Base-by-base conservation (phyloP, 2,888 invertebrate genomes). In the Epinotia brunnichana region DNA sequence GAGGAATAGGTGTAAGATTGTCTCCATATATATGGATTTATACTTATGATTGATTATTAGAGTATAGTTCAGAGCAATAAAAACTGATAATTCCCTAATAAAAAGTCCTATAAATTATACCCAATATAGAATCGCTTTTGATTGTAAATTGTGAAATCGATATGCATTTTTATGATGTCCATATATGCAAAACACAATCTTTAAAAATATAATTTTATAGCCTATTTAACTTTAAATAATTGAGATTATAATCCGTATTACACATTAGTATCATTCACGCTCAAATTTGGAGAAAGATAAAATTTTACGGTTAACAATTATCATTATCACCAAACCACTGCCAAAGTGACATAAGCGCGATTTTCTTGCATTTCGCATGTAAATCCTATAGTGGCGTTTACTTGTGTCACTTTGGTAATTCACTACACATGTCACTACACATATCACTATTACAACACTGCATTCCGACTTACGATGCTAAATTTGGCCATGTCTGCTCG, bases 401-500 rank as follows among this genome's bases (percentile, higher is more conserved):
- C 60, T 60, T 24, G 9, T 3, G 3, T 61, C 61, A 61, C 44
- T 61, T 44, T 39, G 41, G n/a, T 48, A 48, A 5, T 7, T 5
- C 48, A 48, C 48, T n/a, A 48, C 21, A 53, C 17, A 57, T 10
- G 24, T 5, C 64, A 53, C 35, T 44, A 15, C 63, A 53, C 51
- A 35, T 9, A 63, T 63, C 64, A 64, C 64, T 54, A 48, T 1
- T 24, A 62, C 79, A 78, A 75, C 83, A 92, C 92, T 92, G 91
- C 91, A 92, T 87, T 90, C 90, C 90, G 79, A 92, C 93, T 93
- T 93, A 93, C 93, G 83, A 93, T 84, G 82, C 84, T 91, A 89
- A 89, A 90, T 88, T 89, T 90, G 82, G 91, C 90, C 93, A 93
- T 93, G 83, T 80, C 78, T 81, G 80, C 78, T 81, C 85, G 82